These are phyloP conservation scores for Microctenopoma steveboyesi DNA, from an alignment of 2,797 vertebrate genomes.

Conservation along the genomic window DNA sequence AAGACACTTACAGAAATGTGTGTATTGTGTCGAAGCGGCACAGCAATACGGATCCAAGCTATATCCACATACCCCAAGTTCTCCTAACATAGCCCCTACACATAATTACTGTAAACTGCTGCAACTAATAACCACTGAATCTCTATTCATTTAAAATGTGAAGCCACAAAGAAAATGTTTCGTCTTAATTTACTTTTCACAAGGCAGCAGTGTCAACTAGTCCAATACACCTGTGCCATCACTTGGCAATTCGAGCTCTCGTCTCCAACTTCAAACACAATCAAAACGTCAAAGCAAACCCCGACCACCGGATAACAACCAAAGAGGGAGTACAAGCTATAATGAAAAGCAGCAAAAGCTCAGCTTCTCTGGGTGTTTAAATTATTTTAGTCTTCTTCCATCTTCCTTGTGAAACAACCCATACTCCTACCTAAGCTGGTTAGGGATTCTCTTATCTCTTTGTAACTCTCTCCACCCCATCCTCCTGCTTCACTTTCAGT, in stretches of 20 bases:
- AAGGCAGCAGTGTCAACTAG: neutral
- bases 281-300: conserved; percentile 45
- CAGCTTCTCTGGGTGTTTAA: conserved; percentile 58
- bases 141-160: conserved; percentile 1
- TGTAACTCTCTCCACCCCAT: conserved; percentile 90
- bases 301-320: conserved; percentile 42
- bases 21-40: conserved; percentile 11
- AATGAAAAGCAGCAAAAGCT: conserved; percentile 44
- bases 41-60: neutral
- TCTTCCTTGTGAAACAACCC: conserved; percentile 87
- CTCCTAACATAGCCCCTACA: conserved; percentile 5
- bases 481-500: conserved; percentile 89
- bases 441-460: conserved; percentile 87
- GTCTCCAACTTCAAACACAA: conserved; percentile 26
- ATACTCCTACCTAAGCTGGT: conserved; percentile 91
- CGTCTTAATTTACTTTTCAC: neutral
- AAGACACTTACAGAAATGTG: neutral
- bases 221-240: conserved; percentile 16
- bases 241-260: conserved; percentile 10
- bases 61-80: neutral
- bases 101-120: too few species aligned
- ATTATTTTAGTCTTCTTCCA: conserved; percentile 74
- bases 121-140: neutral
- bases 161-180: conserved; percentile 4
- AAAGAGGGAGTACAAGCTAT: conserved; percentile 24